Percentiles rank a stretch among this genome's conserved stretches.
phyloP scores from a whole-genome alignment of 2,797 vertebrate genomes.

The Danio aesculapii region DNA sequence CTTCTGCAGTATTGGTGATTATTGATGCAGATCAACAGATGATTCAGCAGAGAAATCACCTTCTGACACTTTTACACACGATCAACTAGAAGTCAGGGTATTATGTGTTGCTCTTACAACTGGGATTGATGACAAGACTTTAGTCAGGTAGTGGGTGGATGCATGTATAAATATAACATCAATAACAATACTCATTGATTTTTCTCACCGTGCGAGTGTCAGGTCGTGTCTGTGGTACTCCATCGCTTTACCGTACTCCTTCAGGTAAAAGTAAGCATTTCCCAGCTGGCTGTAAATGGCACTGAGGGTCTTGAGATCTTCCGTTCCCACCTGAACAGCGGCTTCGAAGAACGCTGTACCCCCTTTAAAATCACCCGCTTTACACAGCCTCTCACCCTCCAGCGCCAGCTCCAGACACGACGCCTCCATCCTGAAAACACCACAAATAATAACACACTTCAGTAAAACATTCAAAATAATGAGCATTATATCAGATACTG shows the following conservation, averaged over 20 bases:
- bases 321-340: constrained; percentile 94
- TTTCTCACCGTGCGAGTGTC: constrained; percentile 91
- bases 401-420: constrained; percentile 95
- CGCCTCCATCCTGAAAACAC: constrained; percentile 89
- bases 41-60: too few relatives aligned
- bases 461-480: not conserved
- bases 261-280: constrained; percentile 98
- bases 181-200: too few relatives aligned
- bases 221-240: constrained; percentile 96
- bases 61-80: too few relatives aligned
- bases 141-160: too few relatives aligned
- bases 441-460: not conserved
- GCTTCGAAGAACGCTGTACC: constrained; percentile 95
- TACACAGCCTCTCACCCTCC: constrained; percentile 95
- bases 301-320: constrained; percentile 96
- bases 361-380: constrained; percentile 92
- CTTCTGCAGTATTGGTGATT: too few relatives aligned
- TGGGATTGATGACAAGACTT: too few relatives aligned
- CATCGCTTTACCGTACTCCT: constrained; percentile 93
- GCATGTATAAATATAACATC: too few relatives aligned
- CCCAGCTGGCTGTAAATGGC: constrained; percentile 99
- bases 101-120: too few relatives aligned
- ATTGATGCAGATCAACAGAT: too few relatives aligned
- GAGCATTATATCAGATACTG: not conserved
- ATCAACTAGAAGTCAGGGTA: too few relatives aligned